Evolutionary conservation across 2,113 vertebrate species (phyloP).

Genomic region (Okapia johnstoni): DNA sequence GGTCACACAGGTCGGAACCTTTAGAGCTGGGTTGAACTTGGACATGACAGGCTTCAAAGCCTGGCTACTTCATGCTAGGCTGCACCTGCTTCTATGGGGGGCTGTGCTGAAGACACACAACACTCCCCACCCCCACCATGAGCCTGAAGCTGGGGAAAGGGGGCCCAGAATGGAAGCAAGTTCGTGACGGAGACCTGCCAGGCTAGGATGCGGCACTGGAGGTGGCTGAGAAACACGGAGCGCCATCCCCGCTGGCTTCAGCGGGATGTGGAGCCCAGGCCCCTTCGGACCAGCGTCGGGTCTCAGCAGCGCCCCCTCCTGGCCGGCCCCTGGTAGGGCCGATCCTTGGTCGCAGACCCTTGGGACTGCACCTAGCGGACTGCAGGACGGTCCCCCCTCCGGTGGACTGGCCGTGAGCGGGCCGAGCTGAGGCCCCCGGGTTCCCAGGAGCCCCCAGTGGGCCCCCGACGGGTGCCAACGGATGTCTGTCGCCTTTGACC

Average conservation of each 20-base stretch:
- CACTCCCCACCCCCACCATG: fast-evolving
- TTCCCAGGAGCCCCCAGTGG: neutral
- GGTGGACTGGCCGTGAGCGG: neutral
- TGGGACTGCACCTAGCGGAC: neutral
- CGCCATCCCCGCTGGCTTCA: neutral
- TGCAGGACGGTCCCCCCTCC: too few relatives aligned
- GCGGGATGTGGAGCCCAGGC: neutral
- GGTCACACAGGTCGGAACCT: neutral
- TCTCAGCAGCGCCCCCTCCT: neutral
- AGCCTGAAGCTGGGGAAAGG: neutral
- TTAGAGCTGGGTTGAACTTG: too few relatives aligned
- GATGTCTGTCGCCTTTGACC: neutral
- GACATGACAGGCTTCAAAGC: fast-evolving
- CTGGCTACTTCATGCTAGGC: neutral
- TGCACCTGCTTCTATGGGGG: too few relatives aligned
- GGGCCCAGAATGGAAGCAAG: neutral
- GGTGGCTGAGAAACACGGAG: neutral
- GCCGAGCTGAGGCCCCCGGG: neutral
- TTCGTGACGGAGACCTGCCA: neutral
- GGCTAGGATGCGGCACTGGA: neutral
- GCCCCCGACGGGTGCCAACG: neutral
- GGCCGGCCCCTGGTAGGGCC: neutral
- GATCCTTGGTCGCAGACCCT: neutral
- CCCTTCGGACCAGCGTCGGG: neutral
- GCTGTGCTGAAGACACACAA: neutral